A percentile compares a stretch with the other conserved stretches of the same genome.
These are phyloP conservation scores for Apeira syringaria DNA, from an alignment of 2,888 invertebrate genomes.

Conservation along the genomic window DNA sequence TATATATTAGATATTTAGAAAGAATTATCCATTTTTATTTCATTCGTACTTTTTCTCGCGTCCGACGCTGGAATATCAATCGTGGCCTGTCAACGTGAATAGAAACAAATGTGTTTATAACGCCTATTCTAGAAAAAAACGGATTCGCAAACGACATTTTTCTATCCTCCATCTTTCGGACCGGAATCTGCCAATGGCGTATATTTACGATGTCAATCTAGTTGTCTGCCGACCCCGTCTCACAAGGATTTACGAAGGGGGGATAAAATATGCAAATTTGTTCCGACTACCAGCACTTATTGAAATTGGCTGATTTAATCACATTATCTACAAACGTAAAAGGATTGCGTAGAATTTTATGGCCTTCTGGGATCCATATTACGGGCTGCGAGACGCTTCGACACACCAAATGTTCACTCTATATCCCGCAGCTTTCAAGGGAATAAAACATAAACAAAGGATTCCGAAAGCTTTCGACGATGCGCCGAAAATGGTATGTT, in stretches of 20 bases:
- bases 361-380: slow-evolving; percentile 36
- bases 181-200: slow-evolving; percentile 52
- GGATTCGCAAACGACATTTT: slow-evolving; percentile 18
- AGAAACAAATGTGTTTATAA: slow-evolving; percentile 2
- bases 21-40: no score
- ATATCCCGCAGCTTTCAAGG: slow-evolving; percentile 21
- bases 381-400: slow-evolving; percentile 24
- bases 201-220: slow-evolving; percentile 73
- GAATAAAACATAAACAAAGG: slow-evolving; percentile 29
- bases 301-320: slow-evolving; percentile 80
- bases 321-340: slow-evolving; percentile 61
- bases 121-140: slow-evolving; percentile 3
- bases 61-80: not conserved
- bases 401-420: slow-evolving; percentile 22
- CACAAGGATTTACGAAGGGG: slow-evolving; percentile 55
- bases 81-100: not conserved
- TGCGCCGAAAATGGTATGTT: slow-evolving; percentile 27
- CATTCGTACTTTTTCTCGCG: not conserved
- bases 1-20: no score
- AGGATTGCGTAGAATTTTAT: slow-evolving; percentile 58
- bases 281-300: slow-evolving; percentile 67
- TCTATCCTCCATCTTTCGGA: slow-evolving; percentile 20
- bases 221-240: slow-evolving; percentile 48
- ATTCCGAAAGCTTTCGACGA: slow-evolving; percentile 24
- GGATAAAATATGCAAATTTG: slow-evolving; percentile 77